Conservation (phyloP, 2,888 invertebrate species). For the Catocala nupta region DNA sequence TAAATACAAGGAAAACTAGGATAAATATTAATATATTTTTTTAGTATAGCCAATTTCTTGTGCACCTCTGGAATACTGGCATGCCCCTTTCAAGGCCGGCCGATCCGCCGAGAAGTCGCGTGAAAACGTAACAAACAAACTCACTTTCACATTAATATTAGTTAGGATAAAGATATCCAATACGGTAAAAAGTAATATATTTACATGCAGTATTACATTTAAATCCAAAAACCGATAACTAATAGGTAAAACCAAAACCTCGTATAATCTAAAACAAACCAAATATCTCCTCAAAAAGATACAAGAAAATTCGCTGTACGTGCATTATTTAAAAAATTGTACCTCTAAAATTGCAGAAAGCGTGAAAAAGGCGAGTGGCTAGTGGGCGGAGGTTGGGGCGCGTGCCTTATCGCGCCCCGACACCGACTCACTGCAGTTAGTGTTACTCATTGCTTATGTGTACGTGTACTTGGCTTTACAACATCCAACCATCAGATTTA, state of each 20-base stretch:
- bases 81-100: no score
- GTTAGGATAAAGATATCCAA: no score
- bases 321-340: conserved; percentile 50
- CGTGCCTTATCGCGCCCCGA: conserved; percentile 65
- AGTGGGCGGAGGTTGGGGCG: conserved; percentile 45
- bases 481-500: conserved; percentile 33
- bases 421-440: conserved; percentile 53
- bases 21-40: no score
- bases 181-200: no score
- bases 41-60: no score
- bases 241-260: not conserved
- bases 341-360: conserved; percentile 57
- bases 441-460: conserved; percentile 54
- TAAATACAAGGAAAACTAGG: no score
- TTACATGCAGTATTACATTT: not conserved
- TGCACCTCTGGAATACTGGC: no score
- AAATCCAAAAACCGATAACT: not conserved
- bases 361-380: conserved; percentile 53
- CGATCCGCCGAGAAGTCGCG: no score
- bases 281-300: conserved; percentile 32
- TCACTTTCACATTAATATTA: no score
- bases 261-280: conserved; percentile 23
- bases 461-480: conserved; percentile 40
- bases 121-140: no score
- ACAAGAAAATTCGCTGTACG: conserved; percentile 34